Evolutionary conservation across 2,113 vertebrate species (phyloP), one percentile per base, ranked within the genome.

Genomic region (Mionectes macconnelli): DNA sequence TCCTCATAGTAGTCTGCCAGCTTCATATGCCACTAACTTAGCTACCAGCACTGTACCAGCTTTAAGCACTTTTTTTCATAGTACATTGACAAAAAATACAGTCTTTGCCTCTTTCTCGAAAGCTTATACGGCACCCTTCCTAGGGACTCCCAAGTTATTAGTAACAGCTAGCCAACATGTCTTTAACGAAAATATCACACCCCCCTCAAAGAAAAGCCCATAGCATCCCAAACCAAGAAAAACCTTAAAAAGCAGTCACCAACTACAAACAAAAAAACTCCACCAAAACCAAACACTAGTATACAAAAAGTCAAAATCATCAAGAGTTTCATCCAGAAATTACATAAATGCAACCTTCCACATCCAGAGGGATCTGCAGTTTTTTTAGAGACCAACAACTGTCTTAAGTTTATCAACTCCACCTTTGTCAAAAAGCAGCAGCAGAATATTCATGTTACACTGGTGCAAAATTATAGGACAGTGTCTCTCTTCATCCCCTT

Each of bases 161-260:
- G 20, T 42, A 42, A 5, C 8, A 39, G 33, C 20, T 72, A 72
- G 15, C 12, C 23, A 79, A 75, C 3, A 55, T 15, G 1, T 19
- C 35, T 85, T 78, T 33, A 47, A 44, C 56, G 33, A 68, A 60
- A 44, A 17, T 8, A n/a, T 4, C 4, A 10, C 4, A 2, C 2
- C 2, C 12, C 10, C 12, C 17, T 55, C 10, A 33, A 22, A 47
- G 5, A 62, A 80, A 80, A 59, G 35, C 8, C 14, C 4, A 6
- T 44, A 55, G n/a, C 7, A 39, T 10, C 2, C 6, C 14, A 25
- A 52, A 90, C 20, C 7, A 75, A 44, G 2, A 49, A 59, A 69
- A 78, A 0, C 18, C 31, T 37, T 30, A 3, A 11, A 39, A 79
- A 49, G 20, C 5, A 0, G 4, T 13, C 10, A 5, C 31, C 14